These are phyloP conservation scores for Amiota communis DNA, from an alignment of 2,888 invertebrate genomes.

Conservation along the genomic window DNA sequence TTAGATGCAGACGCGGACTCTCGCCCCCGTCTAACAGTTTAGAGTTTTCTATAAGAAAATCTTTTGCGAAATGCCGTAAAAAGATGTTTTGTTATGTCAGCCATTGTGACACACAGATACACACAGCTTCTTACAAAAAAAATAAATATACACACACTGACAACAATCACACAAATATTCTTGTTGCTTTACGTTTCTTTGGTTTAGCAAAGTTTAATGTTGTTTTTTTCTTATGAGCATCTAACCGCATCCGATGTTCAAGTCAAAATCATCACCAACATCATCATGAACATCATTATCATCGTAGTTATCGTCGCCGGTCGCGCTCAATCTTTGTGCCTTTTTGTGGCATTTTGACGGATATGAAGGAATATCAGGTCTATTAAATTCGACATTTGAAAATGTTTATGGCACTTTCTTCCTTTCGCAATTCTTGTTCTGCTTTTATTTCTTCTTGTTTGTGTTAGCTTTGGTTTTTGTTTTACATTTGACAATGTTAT, in stretches of 20 bases:
- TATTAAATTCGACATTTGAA: slow-evolving; percentile 64
- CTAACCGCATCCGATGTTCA: neutral
- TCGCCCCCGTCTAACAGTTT: neutral
- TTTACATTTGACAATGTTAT: too few species aligned
- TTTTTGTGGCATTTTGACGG: slow-evolving; percentile 48
- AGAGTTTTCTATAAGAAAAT: slow-evolving; percentile 35
- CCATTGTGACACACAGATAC: too few species aligned
- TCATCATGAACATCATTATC: neutral
- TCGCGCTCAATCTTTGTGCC: slow-evolving; percentile 14
- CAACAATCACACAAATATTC: too few species aligned
- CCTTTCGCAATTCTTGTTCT: slow-evolving; percentile 21
- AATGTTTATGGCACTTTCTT: slow-evolving; percentile 63
- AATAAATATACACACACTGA: too few species aligned
- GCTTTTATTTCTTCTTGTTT: neutral
- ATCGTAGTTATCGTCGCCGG: neutral
- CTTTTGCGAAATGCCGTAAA: neutral
- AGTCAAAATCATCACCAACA: neutral
- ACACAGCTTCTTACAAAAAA: too few species aligned
- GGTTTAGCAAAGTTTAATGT: too few species aligned
- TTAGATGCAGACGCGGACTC: slow-evolving; percentile 37
- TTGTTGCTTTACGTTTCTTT: too few species aligned
- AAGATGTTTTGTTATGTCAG: too few species aligned
- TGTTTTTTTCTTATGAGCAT: too few species aligned
- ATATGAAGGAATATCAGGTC: slow-evolving; percentile 43
- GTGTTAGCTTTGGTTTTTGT: neutral